Conservation (phyloP, 1,140 invertebrate species). For the Dendroctonus valens region DNA sequence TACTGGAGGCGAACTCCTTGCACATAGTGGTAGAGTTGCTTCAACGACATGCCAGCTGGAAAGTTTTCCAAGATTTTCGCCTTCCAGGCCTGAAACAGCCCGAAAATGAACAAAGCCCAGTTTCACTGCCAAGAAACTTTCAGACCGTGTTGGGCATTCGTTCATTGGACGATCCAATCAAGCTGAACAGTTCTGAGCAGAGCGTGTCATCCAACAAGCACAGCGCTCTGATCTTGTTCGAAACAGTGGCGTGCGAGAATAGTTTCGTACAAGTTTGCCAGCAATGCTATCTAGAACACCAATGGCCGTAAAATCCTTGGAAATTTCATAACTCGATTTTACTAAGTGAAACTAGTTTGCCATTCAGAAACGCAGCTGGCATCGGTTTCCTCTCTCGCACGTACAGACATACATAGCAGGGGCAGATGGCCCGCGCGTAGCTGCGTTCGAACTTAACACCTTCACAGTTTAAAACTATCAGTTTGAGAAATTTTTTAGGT, state of each 20-base stretch:
- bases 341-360: no score
- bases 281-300: no score
- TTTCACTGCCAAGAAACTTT: not conserved
- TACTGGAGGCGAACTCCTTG: slow-evolving; percentile 20
- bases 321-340: no score
- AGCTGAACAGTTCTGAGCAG: slow-evolving; percentile 9
- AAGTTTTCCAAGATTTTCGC: slow-evolving; percentile 13
- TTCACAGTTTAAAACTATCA: no score
- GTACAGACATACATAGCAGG: no score
- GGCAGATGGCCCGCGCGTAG: no score
- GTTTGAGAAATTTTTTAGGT: no score
- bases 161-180: slow-evolving; percentile 8
- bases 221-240: slow-evolving; percentile 1
- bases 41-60: slow-evolving; percentile 18
- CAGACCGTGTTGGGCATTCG: slow-evolving; percentile 12
- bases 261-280: slow-evolving; percentile 3
- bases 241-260: slow-evolving; percentile 5
- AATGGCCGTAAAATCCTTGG: no score
- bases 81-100: slow-evolving; percentile 13
- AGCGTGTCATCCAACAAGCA: slow-evolving; percentile 1
- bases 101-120: no score
- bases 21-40: slow-evolving; percentile 14
- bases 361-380: no score
- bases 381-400: no score
- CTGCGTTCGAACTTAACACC: no score